A percentile compares a stretch with the other conserved stretches of the same genome.
These are phyloP conservation scores for Otis tarda DNA, from an alignment of 2,113 vertebrate genomes.

Conservation along the genomic window DNA sequence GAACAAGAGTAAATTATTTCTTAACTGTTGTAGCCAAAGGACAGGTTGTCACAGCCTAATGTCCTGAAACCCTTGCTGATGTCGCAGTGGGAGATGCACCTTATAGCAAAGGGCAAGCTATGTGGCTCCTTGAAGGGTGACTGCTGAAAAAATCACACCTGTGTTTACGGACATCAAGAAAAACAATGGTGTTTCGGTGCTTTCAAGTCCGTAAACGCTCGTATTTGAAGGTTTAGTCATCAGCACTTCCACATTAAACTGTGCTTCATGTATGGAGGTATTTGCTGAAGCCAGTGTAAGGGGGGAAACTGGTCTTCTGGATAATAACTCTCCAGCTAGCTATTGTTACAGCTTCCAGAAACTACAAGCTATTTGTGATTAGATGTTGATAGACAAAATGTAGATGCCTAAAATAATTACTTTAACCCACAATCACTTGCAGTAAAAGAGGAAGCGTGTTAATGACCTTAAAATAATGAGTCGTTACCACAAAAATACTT, in stretches of 20 bases:
- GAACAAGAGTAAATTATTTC: not conserved
- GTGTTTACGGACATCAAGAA: not conserved
- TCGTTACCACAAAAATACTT: conserved; percentile 24
- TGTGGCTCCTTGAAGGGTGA: not conserved
- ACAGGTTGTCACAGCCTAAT: not conserved
- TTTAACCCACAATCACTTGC: not conserved
- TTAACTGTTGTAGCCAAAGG: not conserved
- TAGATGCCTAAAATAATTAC: not conserved
- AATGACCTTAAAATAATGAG: conserved; percentile 27
- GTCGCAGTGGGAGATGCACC: not conserved
- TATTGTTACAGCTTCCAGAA: not conserved
- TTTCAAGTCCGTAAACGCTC: not conserved
- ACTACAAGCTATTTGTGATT: not conserved
- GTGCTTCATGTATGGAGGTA: not conserved
- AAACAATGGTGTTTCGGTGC: not conserved
- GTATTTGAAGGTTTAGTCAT: not conserved
- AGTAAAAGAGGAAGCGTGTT: conserved; percentile 20
- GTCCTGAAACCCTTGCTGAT: not conserved
- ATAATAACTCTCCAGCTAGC: not conserved
- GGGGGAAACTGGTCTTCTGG: not conserved
- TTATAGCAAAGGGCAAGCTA: not conserved
- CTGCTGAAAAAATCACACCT: not conserved
- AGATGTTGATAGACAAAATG: conserved; percentile 1
- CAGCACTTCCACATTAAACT: not conserved
- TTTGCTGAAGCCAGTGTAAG: not conserved